A percentile compares a stretch with the other conserved stretches of the same genome.
phyloP scores from a whole-genome alignment of 2,113 vertebrate species.

The Mionectes macconnelli region DNA sequence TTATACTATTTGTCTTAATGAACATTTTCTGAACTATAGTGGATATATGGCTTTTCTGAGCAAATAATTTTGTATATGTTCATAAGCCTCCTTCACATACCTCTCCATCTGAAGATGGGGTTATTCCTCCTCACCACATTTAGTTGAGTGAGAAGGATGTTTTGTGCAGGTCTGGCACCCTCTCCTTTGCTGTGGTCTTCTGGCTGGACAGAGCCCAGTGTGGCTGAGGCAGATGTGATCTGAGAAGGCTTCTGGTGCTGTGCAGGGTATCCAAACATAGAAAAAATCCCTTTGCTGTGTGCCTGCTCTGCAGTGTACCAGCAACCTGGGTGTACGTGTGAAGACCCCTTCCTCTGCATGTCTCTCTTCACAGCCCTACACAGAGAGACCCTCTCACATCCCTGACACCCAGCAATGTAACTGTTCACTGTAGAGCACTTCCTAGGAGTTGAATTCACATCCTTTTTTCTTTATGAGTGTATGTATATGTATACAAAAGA shows the following conservation, averaged over 20 bases:
- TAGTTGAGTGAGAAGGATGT: too few species aligned
- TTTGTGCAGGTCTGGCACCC: neutral
- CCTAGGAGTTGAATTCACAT: neutral
- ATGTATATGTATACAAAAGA: constrained; percentile 22
- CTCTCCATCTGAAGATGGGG: neutral
- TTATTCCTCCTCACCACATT: neutral
- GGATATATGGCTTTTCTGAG: too few species aligned
- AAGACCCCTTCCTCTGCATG: neutral
- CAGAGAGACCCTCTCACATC: neutral
- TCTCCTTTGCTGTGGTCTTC: neutral
- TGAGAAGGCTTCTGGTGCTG: neutral
- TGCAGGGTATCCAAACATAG: neutral
- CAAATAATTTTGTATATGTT: too few species aligned
- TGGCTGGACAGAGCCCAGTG: neutral
- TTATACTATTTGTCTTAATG: neutral
- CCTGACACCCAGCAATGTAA: neutral
- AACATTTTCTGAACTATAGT: too few species aligned
- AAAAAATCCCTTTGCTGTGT: neutral
- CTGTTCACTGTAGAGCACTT: neutral
- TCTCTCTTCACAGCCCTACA: neutral
- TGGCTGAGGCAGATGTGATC: neutral
- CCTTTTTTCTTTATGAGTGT: neutral
- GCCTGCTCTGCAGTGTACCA: neutral
- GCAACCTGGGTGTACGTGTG: neutral
- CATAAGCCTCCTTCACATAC: too few species aligned